These are phyloP conservation scores for Danionella cerebrum DNA, from an alignment of 2,113 vertebrate species.

Conservation along the genomic window DNA sequence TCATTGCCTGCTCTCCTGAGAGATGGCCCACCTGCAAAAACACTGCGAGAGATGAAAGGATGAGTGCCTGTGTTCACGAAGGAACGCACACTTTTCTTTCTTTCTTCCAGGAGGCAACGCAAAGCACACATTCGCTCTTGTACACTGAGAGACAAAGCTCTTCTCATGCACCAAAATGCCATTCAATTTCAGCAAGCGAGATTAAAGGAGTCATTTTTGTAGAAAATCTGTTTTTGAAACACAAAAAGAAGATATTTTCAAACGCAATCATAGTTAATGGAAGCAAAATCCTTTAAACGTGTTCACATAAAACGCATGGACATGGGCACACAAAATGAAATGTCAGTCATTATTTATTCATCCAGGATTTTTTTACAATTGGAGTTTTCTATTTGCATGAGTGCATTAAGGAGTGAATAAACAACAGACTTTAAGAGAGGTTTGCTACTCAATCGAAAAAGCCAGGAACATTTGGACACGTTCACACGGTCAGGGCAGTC, in stretches of 20 bases:
- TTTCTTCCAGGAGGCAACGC: not conserved
- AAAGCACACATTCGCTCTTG: not conserved
- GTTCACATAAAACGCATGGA: not conserved
- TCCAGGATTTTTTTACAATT: too few relatives aligned
- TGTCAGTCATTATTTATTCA: too few relatives aligned
- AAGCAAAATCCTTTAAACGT: too few relatives aligned
- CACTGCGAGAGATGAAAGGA: constrained; percentile 35
- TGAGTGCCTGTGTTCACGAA: constrained; percentile 16
- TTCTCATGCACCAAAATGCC: not conserved
- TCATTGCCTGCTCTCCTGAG: constrained; percentile 2
- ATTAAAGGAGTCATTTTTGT: not conserved
- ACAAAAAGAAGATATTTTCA: not conserved
- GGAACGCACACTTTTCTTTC: constrained; percentile 2
- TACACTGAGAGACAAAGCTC: not conserved
- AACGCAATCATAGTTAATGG: not conserved
- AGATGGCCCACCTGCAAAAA: constrained; percentile 37
- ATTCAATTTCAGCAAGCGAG: not conserved
- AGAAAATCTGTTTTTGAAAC: not conserved
- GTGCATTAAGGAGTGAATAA: too few relatives aligned
- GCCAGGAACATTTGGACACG: too few relatives aligned
- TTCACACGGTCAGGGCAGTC: too few relatives aligned
- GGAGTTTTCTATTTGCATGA: too few relatives aligned
- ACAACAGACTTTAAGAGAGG: too few relatives aligned
- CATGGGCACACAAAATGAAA: too few relatives aligned
- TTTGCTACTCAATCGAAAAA: too few relatives aligned